Evolutionary conservation across 2,113 vertebrate species (phyloP).

Genomic region (Hypomesus transpacificus): DNA sequence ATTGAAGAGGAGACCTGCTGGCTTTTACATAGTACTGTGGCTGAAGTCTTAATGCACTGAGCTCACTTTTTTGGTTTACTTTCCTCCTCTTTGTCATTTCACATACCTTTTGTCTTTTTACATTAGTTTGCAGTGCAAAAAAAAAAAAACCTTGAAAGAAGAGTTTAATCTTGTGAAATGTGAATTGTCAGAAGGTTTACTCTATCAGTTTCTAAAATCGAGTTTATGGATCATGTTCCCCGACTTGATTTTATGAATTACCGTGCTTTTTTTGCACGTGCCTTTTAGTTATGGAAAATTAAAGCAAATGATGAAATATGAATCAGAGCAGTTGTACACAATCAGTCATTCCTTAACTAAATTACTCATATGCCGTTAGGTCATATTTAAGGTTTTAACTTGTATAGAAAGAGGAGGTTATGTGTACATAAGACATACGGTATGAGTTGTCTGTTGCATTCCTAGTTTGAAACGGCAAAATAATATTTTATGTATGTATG

Average conservation of each 20-base stretch:
- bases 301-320: slow-evolving; percentile 47
- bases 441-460: slow-evolving; percentile 74
- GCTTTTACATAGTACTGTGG: slow-evolving; percentile 37
- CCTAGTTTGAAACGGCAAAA: slow-evolving; percentile 74
- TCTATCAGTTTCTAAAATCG: slow-evolving; percentile 2
- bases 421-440: slow-evolving; percentile 85
- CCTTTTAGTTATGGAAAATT: slow-evolving; percentile 48
- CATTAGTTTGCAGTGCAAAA: slow-evolving; percentile 57
- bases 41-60: slow-evolving; percentile 71
- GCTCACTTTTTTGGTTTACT: slow-evolving; percentile 57
- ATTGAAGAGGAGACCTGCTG: slow-evolving; percentile 47
- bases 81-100: slow-evolving; percentile 51
- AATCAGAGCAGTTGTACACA: slow-evolving; percentile 57
- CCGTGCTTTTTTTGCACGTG: slow-evolving; percentile 61
- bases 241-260: slow-evolving; percentile 20
- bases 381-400: slow-evolving; percentile 63
- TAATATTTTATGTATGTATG: slow-evolving; percentile 84
- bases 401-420: slow-evolving; percentile 81
- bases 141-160: slow-evolving; percentile 57
- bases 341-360: slow-evolving; percentile 56
- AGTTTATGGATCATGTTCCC: slow-evolving; percentile 60
- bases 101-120: slow-evolving; percentile 50
- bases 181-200: slow-evolving; percentile 46
- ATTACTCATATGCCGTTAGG: slow-evolving; percentile 59
- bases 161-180: slow-evolving; percentile 61